Evolutionary conservation across 2,797 vertebrate genomes (phyloP), one percentile per base, ranked within the genome.

Genomic region (Tenualosa thibaudeaui): DNA sequence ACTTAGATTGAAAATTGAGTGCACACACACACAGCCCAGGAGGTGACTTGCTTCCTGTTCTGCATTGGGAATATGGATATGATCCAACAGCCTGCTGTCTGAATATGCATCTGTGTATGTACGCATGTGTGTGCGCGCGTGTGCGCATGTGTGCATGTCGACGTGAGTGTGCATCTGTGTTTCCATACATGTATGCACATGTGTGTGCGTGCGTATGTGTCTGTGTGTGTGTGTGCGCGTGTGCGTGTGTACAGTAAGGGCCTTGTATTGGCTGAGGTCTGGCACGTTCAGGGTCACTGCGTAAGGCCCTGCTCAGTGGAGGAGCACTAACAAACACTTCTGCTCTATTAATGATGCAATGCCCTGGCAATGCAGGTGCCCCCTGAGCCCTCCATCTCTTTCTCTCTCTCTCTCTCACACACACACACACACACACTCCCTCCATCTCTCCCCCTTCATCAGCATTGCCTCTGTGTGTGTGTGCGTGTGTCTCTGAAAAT

Each of bases 311-410:
- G 86, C 75, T 6, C 88, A 92, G 91, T 91, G 88, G 90, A 88
- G 86, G 85, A 89, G 90, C 53, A 43, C n/a, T 65, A 65, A 65
- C 62, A 92, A 91, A 91, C 88, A 93, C 93, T 93, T 93, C 90
- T 88, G 87, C 92, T 88, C 90, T 90, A 93, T 93, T 93, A 94
- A 93, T 93, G 93, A 94, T 92, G 93, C 91, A 93, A 93, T 91
- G 90, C 90, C 91, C 87, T 91, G 90, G 92, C 91, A 94, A 94
- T 90, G 88, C 90, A 90, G 90, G 91, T 90, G 62, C 62, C 88
- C 88, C 90, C 86, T 90, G 92, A 93, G 90, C 92, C 90, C 62
- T 65, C 24, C 24, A 10, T 54, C 51, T 15, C 51, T 54, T 10
- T 54, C 51, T 53, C 51, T 53, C 51, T 5, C 19, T 60, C 56